Percentiles rank a stretch among this genome's conserved stretches.
phyloP scores from a whole-genome alignment of 2,797 vertebrate species.

The Enteromius trimaculatus region DNA sequence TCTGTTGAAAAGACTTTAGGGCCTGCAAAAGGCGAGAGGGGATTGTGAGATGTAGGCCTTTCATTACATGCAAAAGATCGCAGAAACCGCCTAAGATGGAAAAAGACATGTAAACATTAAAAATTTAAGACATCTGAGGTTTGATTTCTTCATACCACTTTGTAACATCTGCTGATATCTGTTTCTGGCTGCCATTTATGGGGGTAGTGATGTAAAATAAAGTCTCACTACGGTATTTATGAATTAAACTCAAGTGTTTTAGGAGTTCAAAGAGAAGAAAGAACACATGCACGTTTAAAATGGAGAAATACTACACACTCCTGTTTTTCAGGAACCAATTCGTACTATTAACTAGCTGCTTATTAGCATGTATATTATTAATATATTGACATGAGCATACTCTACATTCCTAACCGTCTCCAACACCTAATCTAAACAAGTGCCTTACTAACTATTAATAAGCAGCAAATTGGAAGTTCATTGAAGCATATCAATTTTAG shows the following conservation, averaged over 20 bases:
- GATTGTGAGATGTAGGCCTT: not conserved
- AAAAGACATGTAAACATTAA: constrained; percentile 26
- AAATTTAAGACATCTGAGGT: not conserved
- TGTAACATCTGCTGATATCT: not conserved
- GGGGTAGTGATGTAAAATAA: not conserved
- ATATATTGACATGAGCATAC: not conserved
- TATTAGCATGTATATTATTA: not conserved
- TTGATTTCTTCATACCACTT: not conserved
- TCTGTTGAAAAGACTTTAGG: constrained; percentile 8
- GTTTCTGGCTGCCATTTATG: not conserved
- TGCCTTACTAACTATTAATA: too few species aligned
- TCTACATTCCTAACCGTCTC: too few species aligned
- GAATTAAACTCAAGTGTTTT: not conserved
- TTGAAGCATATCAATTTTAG: not conserved
- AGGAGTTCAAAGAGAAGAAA: not conserved
- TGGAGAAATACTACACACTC: not conserved
- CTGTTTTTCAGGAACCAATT: not conserved
- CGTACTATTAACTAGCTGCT: not conserved
- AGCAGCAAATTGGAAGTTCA: too few species aligned
- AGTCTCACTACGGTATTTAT: constrained; percentile 1
- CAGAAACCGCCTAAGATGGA: not conserved
- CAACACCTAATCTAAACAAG: too few species aligned
- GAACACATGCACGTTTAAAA: not conserved
- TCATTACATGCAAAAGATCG: not conserved
- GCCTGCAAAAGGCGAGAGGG: not conserved